phyloP scores from a whole-genome alignment of 2,113 vertebrate genomes.

The Paratilapia polleni region DNA sequence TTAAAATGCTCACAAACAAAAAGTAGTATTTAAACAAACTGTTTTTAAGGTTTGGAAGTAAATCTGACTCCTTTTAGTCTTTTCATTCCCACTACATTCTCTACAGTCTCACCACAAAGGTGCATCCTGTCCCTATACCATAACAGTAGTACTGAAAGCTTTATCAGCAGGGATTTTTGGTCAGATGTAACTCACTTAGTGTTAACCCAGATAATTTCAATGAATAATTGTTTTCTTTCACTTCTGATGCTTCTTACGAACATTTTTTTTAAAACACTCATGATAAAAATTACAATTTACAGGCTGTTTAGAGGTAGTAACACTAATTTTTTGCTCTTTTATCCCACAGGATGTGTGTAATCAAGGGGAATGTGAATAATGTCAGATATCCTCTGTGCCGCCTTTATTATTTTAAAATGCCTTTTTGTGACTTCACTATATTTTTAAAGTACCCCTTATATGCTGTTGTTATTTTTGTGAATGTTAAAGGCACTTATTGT shows the following conservation, averaged over 20 bases:
- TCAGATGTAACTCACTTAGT: conserved; percentile 10
- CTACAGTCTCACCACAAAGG: conserved; percentile 18
- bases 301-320: not conserved
- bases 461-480: not conserved
- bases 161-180: not conserved
- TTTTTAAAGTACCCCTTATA: not conserved
- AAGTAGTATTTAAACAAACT: too few species aligned
- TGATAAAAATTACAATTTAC: conserved; percentile 15
- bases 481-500: not conserved
- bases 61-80: conserved; percentile 1
- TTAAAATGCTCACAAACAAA: too few species aligned
- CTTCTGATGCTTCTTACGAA: not conserved
- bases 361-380: not conserved
- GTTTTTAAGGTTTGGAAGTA: not conserved
- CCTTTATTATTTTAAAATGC: conserved; percentile 5
- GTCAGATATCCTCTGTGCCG: not conserved
- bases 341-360: not conserved
- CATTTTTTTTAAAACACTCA: not conserved
- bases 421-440: conserved; percentile 1
- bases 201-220: not conserved
- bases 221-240: not conserved
- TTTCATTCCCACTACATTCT: not conserved
- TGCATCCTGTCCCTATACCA: not conserved
- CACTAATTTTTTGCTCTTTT: not conserved
- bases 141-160: not conserved